These are phyloP conservation scores for Gallinago undulata DNA, from an alignment of 2,113 vertebrate species.

Conservation along the genomic window DNA sequence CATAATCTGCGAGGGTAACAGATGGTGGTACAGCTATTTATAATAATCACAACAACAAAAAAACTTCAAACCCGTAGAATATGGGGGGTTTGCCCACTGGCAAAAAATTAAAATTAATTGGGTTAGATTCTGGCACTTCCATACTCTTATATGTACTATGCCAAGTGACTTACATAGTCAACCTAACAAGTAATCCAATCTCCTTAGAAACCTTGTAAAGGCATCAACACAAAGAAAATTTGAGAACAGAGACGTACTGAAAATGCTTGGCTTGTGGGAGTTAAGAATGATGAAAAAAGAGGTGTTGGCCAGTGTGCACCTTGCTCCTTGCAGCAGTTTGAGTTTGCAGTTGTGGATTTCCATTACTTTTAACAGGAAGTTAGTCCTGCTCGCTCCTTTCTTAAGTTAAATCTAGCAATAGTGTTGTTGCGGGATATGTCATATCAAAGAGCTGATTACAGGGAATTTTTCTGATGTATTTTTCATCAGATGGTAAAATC, in stretches of 20 bases:
- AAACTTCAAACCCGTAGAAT: rapidly evolving
- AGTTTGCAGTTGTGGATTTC: neutral
- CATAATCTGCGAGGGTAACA: neutral
- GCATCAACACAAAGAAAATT: neutral
- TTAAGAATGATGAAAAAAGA: neutral
- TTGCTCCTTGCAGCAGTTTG: neutral
- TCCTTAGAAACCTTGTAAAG: neutral
- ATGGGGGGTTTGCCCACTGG: too few relatives aligned
- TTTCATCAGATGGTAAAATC: neutral
- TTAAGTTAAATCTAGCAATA: neutral
- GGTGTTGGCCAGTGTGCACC: rapidly evolving
- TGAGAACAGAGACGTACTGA: neutral
- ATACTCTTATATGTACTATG: neutral
- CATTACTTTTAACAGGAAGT: neutral
- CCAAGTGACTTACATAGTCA: neutral
- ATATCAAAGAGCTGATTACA: neutral
- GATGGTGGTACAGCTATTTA: neutral
- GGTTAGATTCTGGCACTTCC: neutral
- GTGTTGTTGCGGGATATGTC: neutral
- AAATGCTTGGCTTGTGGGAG: neutral
- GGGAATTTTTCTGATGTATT: neutral
- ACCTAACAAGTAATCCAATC: neutral
- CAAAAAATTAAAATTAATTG: neutral
- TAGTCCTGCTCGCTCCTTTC: neutral
- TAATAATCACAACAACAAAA: neutral